Conservation (phyloP, 2,113 vertebrate genomes). For the Calonectris borealis region DNA sequence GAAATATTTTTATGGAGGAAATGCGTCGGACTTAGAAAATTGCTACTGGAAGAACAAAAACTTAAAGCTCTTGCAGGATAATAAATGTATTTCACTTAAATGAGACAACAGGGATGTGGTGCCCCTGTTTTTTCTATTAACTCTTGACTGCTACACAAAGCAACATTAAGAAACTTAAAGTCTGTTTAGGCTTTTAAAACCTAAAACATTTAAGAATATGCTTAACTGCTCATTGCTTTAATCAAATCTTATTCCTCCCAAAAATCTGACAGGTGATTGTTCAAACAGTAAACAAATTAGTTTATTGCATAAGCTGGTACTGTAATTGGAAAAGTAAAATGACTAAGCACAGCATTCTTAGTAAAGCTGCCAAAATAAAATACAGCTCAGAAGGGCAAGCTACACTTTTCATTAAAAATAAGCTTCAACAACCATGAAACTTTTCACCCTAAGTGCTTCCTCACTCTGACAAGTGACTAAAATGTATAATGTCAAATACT, state of each 20-base stretch:
- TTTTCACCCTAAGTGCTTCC: neutral
- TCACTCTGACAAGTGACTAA: neutral
- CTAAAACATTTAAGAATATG: neutral
- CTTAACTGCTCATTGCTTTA: neutral
- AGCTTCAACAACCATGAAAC: neutral
- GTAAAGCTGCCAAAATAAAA: neutral
- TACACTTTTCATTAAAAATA: neutral
- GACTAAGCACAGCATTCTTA: slow-evolving; percentile 28
- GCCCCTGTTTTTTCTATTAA: neutral
- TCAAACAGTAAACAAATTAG: neutral
- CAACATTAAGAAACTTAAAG: neutral
- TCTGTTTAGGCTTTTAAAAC: neutral
- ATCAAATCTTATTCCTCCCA: neutral
- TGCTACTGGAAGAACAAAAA: neutral
- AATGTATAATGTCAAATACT: neutral
- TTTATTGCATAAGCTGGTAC: slow-evolving; percentile 5
- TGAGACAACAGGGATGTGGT: neutral
- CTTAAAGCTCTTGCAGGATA: neutral
- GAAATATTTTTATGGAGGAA: neutral
- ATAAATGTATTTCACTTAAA: neutral
- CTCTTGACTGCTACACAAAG: neutral
- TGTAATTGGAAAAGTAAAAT: slow-evolving; percentile 34
- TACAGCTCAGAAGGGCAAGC: neutral
- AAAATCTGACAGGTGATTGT: slow-evolving; percentile 29
- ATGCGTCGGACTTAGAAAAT: neutral